phyloP scores from a whole-genome alignment of 2,888 invertebrate genomes.

The Candidula unifasciata region DNA sequence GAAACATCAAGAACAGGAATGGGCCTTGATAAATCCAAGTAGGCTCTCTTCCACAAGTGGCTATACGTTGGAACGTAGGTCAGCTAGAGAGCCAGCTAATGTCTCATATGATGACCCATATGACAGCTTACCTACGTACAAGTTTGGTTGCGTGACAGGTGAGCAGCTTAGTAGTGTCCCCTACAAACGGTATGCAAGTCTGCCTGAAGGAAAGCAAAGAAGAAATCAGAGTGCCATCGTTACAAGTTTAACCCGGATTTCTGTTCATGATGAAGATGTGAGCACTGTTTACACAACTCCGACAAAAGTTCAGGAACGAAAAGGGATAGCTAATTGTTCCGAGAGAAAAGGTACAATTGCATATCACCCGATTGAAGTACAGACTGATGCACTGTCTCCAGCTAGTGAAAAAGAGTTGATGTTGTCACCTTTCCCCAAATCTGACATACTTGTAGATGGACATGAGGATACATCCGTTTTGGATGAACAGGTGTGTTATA shows the following conservation, averaged over 20 bases:
- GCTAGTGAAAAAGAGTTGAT: conserved; percentile 55
- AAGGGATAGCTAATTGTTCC: conserved; percentile 43
- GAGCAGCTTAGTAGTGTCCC: not conserved
- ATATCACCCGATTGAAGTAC: conserved; percentile 55
- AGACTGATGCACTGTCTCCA: conserved; percentile 58
- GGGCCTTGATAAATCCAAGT: conserved; percentile 53
- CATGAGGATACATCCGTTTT: conserved; percentile 48
- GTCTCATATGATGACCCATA: conserved; percentile 55
- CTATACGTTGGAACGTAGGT: conserved; percentile 36
- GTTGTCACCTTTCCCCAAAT: conserved; percentile 55
- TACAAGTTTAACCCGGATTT: conserved; percentile 42
- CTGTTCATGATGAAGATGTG: conserved; percentile 26
- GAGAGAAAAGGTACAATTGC: conserved; percentile 54
- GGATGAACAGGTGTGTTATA: not conserved
- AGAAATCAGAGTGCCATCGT: conserved; percentile 45
- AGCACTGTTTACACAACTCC: conserved; percentile 26
- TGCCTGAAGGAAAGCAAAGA: conserved; percentile 2
- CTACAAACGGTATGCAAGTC: conserved; percentile 34
- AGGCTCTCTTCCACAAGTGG: conserved; percentile 43
- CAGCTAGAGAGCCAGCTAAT: conserved; percentile 30
- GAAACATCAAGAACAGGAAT: conserved; percentile 61
- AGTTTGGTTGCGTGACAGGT: conserved; percentile 9
- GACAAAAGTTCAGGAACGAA: not conserved
- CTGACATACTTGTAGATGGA: conserved; percentile 59
- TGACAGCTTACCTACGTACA: conserved; percentile 45